Conservation (phyloP, 2,888 invertebrate genomes). For the Dromius quadrimaculatus region DNA sequence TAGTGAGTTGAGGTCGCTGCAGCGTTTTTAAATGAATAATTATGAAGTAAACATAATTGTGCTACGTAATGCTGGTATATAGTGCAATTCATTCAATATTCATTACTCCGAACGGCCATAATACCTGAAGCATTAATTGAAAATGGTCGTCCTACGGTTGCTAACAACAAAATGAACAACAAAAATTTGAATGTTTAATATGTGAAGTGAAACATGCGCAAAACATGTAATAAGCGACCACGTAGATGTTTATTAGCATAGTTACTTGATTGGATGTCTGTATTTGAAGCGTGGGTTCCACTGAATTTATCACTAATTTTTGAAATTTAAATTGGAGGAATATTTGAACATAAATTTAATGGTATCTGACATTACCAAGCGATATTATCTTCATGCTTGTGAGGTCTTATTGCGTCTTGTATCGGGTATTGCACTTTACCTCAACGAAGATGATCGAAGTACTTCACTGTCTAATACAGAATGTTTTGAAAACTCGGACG, state of each 20-base stretch:
- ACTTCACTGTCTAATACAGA: too few relatives aligned
- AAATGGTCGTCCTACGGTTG: slow-evolving; percentile 46
- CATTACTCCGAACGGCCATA: slow-evolving; percentile 43
- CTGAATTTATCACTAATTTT: slow-evolving; percentile 23
- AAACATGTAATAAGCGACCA: slow-evolving; percentile 39
- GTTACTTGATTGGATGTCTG: slow-evolving; percentile 33
- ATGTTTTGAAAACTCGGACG: too few relatives aligned
- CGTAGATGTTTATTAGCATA: slow-evolving; percentile 32
- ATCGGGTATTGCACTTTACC: too few relatives aligned
- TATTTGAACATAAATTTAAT: too few relatives aligned
- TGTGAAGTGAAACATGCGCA: slow-evolving; percentile 34
- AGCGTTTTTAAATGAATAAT: slow-evolving; percentile 49
- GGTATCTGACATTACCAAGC: too few relatives aligned
- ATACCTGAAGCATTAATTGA: slow-evolving; percentile 48
- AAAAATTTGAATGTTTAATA: slow-evolving; percentile 45
- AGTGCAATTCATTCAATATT: slow-evolving; percentile 52
- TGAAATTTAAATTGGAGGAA: slow-evolving; percentile 7
- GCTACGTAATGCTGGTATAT: slow-evolving; percentile 46
- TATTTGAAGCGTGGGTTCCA: slow-evolving; percentile 40
- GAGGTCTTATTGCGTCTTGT: too few relatives aligned
- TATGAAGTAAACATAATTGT: slow-evolving; percentile 50
- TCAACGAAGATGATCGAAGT: too few relatives aligned
- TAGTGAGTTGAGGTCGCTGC: slow-evolving; percentile 28
- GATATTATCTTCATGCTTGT: too few relatives aligned
- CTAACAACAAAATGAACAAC: slow-evolving; percentile 45